phyloP scores from a whole-genome alignment of 2,888 invertebrate species.

The Pheosia gnoma region DNA sequence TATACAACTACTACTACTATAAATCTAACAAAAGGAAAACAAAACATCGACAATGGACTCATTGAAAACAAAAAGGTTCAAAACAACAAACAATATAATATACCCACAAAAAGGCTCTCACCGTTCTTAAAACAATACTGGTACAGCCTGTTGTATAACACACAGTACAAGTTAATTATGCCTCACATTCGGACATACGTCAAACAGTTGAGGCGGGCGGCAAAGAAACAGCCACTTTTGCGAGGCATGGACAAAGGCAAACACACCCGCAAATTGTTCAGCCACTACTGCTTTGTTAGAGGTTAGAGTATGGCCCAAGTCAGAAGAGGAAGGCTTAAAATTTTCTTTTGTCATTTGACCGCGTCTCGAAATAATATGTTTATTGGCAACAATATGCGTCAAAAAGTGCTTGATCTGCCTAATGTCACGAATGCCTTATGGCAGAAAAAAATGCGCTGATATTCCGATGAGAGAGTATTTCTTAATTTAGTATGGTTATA shows the following conservation, averaged over 20 bases:
- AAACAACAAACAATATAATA: not conserved
- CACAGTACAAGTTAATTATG: slow-evolving; percentile 39
- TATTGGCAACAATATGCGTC: no score
- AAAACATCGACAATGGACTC: no score
- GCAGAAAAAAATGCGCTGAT: no score
- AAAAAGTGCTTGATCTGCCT: not conserved
- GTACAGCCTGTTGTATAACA: slow-evolving; percentile 15
- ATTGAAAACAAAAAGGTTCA: no score
- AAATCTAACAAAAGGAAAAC: no score
- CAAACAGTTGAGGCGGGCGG: slow-evolving; percentile 32
- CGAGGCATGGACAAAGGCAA: slow-evolving; percentile 55
- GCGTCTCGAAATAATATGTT: no score
- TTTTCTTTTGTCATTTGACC: no score
- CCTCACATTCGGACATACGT: slow-evolving; percentile 37
- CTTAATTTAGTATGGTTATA: no score
- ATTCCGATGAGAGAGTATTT: no score
- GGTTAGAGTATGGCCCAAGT: slow-evolving; percentile 39
- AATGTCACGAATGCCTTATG: no score
- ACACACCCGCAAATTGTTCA: slow-evolving; percentile 64
- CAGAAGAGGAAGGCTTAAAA: slow-evolving; percentile 7
- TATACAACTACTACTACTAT: no score
- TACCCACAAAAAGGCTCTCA: slow-evolving; percentile 19
- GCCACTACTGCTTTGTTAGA: slow-evolving; percentile 59
- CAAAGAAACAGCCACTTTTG: slow-evolving; percentile 60
- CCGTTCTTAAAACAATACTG: slow-evolving; percentile 24